Percentiles rank a stretch among this genome's conserved stretches.
These are phyloP conservation scores for Neoseiulus cucumeris DNA, from an alignment of 1,140 invertebrate species.

Conservation along the genomic window DNA sequence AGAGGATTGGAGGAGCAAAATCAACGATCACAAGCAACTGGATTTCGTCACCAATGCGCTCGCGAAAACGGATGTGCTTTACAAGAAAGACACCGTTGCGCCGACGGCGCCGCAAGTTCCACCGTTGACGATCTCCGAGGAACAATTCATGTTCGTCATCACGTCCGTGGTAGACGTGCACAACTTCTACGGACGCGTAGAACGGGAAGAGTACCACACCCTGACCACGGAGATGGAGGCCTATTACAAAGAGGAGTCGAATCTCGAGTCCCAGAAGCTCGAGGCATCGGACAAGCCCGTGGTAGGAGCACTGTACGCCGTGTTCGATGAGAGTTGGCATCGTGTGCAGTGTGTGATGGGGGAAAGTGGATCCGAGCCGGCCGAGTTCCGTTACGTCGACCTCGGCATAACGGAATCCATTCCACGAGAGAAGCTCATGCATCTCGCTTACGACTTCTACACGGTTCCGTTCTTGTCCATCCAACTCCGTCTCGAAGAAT, in stretches of 20 bases:
- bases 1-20: not conserved
- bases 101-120: not conserved
- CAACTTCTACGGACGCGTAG: slow-evolving; percentile 10
- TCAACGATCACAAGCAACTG: not conserved
- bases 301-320: not conserved
- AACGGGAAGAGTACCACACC: slow-evolving; percentile 1
- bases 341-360: not conserved
- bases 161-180: not conserved
- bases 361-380: not conserved
- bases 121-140: not conserved
- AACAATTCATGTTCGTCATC: slow-evolving; percentile 9
- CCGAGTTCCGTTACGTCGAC: slow-evolving; percentile 4
- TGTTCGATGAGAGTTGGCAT: slow-evolving; percentile 7
- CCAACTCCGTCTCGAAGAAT: not conserved
- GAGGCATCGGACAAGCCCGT: not conserved
- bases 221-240: not conserved
- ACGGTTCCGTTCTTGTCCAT: not conserved
- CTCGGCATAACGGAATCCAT: slow-evolving; percentile 3
- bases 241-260: not conserved
- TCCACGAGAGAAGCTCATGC: slow-evolving; percentile 1
- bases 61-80: not conserved
- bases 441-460: slow-evolving; percentile 4
- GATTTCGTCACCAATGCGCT: not conserved
- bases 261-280: not conserved
- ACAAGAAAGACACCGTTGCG: not conserved